phyloP scores from a whole-genome alignment of 2,797 vertebrate genomes.

The Bovichtus diacanthus region DNA sequence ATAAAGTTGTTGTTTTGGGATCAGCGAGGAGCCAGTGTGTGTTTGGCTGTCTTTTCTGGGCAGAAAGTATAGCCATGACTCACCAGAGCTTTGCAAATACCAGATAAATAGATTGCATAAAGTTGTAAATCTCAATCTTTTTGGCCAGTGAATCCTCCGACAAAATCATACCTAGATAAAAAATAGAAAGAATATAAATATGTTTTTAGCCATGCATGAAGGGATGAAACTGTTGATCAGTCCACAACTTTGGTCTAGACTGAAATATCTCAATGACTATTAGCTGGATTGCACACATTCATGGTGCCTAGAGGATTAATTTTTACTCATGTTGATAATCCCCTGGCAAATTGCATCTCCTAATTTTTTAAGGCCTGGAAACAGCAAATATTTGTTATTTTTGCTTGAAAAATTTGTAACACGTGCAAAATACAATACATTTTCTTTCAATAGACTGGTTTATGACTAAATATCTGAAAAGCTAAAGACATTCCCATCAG shows the following conservation, averaged over 20 bases:
- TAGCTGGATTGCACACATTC: neutral
- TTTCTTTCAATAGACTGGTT: too few relatives aligned
- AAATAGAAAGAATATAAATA: neutral
- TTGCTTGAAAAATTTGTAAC: too few relatives aligned
- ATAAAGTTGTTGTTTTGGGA: slow-evolving; percentile 33
- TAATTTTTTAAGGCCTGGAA: too few relatives aligned
- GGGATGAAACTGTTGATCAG: neutral
- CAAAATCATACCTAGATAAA: neutral
- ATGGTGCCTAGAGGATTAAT: too few relatives aligned
- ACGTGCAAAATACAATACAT: too few relatives aligned
- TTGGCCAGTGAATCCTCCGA: neutral
- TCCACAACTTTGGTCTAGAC: neutral
- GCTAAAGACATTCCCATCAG: neutral
- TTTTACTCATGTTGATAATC: too few relatives aligned
- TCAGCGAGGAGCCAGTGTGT: neutral
- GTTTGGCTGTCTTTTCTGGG: slow-evolving; percentile 10
- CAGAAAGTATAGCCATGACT: neutral
- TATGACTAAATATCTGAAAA: neutral
- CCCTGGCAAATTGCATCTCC: too few relatives aligned
- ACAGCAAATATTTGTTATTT: too few relatives aligned
- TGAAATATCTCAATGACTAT: neutral
- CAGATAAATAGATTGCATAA: slow-evolving; percentile 19
- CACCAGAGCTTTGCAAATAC: slow-evolving; percentile 2
- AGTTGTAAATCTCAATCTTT: neutral
- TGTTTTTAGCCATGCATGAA: neutral